Percentiles rank a stretch among this genome's conserved stretches.
Conservation (phyloP, 2,797 vertebrate species). For the Cygnus olor region DNA sequence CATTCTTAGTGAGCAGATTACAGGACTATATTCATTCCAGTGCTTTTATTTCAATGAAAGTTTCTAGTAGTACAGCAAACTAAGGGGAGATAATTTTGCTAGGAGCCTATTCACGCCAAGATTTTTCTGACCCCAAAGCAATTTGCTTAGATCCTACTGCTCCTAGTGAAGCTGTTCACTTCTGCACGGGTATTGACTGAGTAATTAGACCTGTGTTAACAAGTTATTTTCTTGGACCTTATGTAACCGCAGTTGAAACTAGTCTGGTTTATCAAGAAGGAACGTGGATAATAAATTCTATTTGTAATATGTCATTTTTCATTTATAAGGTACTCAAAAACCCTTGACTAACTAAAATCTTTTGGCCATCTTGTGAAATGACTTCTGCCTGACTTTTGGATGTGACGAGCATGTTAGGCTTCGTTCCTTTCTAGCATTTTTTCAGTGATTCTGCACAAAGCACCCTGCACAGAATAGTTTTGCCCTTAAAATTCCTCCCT, state of each 20-base stretch:
- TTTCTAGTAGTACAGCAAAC: slow-evolving; percentile 27
- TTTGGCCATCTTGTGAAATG: not conserved
- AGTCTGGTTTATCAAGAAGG: not conserved
- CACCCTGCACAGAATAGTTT: not conserved
- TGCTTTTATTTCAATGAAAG: slow-evolving; percentile 14
- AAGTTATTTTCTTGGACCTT: not conserved
- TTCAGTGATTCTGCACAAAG: not conserved
- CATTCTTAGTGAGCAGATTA: not conserved
- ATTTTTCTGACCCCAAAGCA: not conserved
- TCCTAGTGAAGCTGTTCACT: not conserved
- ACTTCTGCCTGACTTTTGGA: not conserved
- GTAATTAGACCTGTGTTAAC: slow-evolving; percentile 2
- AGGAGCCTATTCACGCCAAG: not conserved
- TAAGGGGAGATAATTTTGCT: slow-evolving; percentile 17
- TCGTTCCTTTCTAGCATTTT: not conserved
- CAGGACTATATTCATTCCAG: slow-evolving; percentile 12
- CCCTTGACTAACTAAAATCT: not conserved
- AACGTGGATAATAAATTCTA: not conserved
- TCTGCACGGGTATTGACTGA: not conserved
- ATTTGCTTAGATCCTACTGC: not conserved
- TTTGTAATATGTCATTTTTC: not conserved
- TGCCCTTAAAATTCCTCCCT: not conserved
- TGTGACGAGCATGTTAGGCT: not conserved
- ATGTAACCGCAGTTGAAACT: not conserved
- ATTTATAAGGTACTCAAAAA: not conserved